A percentile compares a stretch with the other conserved stretches of the same genome.
These are phyloP conservation scores for Ctenodactylus gundi DNA, from an alignment of 2,113 vertebrate species.

Conservation along the genomic window DNA sequence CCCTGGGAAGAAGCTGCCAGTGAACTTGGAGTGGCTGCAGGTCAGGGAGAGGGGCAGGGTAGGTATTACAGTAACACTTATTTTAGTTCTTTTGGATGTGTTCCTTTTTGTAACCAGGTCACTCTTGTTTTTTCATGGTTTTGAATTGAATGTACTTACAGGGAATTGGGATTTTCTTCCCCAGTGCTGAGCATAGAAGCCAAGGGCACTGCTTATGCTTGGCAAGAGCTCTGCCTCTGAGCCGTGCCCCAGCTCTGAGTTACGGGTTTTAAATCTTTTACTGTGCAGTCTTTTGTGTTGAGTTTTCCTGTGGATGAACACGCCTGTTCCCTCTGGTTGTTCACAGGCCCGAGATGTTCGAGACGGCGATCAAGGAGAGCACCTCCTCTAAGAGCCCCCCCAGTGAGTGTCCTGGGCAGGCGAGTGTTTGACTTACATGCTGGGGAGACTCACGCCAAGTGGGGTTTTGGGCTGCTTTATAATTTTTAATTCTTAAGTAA, in stretches of 20 bases:
- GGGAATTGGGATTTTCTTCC: neutral
- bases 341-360: slow-evolving; percentile 85
- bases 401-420: slow-evolving; percentile 78
- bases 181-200: neutral
- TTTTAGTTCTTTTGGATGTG: neutral
- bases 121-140: neutral
- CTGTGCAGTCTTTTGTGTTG: no score
- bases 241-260: neutral
- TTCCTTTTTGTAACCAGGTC: neutral
- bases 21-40: neutral
- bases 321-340: slow-evolving; percentile 34
- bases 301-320: neutral
- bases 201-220: neutral
- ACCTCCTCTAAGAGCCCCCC: slow-evolving; percentile 75
- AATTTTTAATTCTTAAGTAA: neutral
- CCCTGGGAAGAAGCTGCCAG: neutral
- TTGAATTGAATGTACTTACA: neutral
- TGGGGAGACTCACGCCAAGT: neutral
- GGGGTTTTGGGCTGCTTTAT: no score
- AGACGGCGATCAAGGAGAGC: slow-evolving; percentile 84
- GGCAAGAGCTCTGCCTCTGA: neutral
- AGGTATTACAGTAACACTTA: neutral
- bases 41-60: neutral
- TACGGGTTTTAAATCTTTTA: neutral
- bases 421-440: neutral